Conservation (phyloP, 2,797 vertebrate species). For the Agapornis canus region DNA sequence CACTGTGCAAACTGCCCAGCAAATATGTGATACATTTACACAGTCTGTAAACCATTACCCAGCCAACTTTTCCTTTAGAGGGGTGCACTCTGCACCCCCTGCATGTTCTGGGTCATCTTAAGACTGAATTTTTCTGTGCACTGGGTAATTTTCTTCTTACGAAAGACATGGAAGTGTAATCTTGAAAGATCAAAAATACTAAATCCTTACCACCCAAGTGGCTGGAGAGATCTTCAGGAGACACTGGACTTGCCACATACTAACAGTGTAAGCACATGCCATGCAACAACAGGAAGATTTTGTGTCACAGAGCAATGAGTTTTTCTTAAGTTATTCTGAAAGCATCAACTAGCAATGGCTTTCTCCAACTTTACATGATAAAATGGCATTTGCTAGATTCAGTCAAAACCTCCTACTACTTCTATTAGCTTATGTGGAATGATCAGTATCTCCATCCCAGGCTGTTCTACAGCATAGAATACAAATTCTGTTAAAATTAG, state of each 20-base stretch:
- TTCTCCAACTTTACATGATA: neutral
- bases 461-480: neutral
- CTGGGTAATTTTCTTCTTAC: neutral
- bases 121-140: neutral
- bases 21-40: neutral
- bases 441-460: neutral
- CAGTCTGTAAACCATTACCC: neutral
- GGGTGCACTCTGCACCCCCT: fast-evolving
- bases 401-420: neutral
- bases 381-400: neutral
- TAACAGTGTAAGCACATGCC: neutral
- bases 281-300: neutral
- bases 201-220: neutral
- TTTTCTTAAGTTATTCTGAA: neutral
- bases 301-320: neutral
- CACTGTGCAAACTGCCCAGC: neutral
- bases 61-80: neutral
- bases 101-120: neutral
- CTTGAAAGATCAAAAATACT: neutral
- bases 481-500: neutral
- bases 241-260: neutral
- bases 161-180: neutral
- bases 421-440: neutral
- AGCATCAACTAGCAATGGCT: neutral
- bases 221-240: neutral